phyloP scores from a whole-genome alignment of 2,113 vertebrate genomes.

The Pardalotus punctatus region DNA sequence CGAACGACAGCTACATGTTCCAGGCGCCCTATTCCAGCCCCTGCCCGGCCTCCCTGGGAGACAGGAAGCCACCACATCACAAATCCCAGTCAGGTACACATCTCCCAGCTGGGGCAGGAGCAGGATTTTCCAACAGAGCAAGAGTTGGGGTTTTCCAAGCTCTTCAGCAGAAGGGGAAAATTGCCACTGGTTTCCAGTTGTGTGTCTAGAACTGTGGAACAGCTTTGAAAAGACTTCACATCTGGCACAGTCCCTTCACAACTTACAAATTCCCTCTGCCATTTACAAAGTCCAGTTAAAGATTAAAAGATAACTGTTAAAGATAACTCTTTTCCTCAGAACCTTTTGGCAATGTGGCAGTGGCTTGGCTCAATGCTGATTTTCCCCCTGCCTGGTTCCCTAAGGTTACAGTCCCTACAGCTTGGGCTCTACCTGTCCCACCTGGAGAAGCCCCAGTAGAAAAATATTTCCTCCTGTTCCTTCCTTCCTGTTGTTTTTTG shows the following conservation, averaged over 20 bases:
- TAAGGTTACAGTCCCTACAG: neutral
- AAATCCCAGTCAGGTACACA: conserved; percentile 77
- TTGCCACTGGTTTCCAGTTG: neutral
- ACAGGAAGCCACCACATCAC: conserved; percentile 62
- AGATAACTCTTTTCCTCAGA: neutral
- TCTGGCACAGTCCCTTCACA: neutral
- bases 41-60: conserved; percentile 11
- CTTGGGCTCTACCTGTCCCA: neutral
- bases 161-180: neutral
- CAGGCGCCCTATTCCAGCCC: conserved; percentile 45
- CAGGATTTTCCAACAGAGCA: neutral
- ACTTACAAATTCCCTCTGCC: neutral
- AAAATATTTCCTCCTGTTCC: neutral
- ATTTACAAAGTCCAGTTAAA: neutral
- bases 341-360: neutral
- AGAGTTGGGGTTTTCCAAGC: neutral
- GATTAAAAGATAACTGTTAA: neutral
- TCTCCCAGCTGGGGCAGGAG: neutral
- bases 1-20: conserved; percentile 98
- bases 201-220: neutral
- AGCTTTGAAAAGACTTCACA: neutral
- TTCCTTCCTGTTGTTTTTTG: neutral
- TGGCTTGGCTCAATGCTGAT: neutral
- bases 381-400: neutral
- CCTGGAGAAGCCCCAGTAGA: neutral